phyloP scores from a whole-genome alignment of 2,797 vertebrate genomes.

The Amniataba percoides region DNA sequence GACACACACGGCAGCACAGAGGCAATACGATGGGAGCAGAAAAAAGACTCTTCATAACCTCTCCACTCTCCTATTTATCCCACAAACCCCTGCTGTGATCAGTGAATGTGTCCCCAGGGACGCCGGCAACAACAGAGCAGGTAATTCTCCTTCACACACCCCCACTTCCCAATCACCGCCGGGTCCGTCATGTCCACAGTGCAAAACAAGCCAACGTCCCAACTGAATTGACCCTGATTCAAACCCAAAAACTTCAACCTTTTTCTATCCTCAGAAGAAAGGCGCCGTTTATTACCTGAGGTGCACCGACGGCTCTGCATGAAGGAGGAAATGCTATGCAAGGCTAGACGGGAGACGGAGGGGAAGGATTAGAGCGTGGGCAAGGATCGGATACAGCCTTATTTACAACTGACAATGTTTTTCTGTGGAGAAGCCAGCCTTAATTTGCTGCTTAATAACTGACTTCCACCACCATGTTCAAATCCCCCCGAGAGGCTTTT shows the following conservation, averaged over 20 bases:
- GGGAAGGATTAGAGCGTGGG: constrained; percentile 69
- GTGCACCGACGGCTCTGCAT: constrained; percentile 36
- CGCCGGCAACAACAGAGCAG: constrained; percentile 73
- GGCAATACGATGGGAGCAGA: constrained; percentile 58
- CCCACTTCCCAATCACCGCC: constrained; percentile 33
- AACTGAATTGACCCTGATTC: constrained; percentile 58
- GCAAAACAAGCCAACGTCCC: constrained; percentile 69
- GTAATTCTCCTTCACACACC: constrained; percentile 71
- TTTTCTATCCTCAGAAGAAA: constrained; percentile 40
- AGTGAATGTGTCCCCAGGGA: constrained; percentile 73
- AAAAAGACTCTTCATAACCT: constrained; percentile 59
- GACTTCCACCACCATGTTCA: constrained; percentile 89
- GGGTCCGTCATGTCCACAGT: constrained; percentile 70
- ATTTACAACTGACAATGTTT: constrained; percentile 85
- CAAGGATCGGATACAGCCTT: constrained; percentile 79
- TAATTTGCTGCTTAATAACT: constrained; percentile 97
- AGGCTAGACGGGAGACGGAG: constrained; percentile 56
- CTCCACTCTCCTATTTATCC: constrained; percentile 57
- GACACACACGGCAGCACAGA: constrained; percentile 55
- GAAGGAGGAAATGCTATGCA: constrained; percentile 56
- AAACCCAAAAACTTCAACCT: constrained; percentile 58
- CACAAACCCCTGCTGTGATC: constrained; percentile 74
- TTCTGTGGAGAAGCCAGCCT: constrained; percentile 83
- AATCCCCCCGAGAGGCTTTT: constrained; percentile 87
- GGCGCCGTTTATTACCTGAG: constrained; percentile 55